These are phyloP conservation scores for Mylabris phalerata DNA, from an alignment of 1,140 invertebrate genomes.

Conservation along the genomic window DNA sequence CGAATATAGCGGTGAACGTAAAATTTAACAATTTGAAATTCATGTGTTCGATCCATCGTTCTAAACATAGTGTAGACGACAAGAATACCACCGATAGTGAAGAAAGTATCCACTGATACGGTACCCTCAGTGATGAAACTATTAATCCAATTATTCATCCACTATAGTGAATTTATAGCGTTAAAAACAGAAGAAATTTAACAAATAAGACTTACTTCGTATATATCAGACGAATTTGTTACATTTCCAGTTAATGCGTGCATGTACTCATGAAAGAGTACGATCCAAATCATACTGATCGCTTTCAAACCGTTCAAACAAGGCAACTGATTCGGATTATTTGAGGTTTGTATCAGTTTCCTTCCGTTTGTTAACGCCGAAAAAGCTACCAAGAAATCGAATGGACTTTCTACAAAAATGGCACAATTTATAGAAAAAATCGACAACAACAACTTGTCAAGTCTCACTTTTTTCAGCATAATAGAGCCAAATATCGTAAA, in stretches of 20 bases:
- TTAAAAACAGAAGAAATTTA: neutral
- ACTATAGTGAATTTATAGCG: neutral
- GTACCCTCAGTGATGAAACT: slow-evolving; percentile 38
- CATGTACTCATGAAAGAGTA: slow-evolving; percentile 42
- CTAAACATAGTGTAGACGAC: slow-evolving; percentile 46
- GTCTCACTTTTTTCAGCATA: too few relatives aligned
- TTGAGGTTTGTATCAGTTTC: slow-evolving; percentile 14
- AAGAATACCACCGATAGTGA: slow-evolving; percentile 54
- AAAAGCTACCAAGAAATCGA: neutral
- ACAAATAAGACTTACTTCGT: too few relatives aligned
- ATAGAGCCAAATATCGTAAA: too few relatives aligned
- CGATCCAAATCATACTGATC: slow-evolving; percentile 50
- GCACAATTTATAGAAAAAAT: too few relatives aligned
- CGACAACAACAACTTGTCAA: too few relatives aligned
- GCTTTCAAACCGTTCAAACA: slow-evolving; percentile 49
- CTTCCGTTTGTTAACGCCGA: slow-evolving; percentile 20
- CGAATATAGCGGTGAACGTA: slow-evolving; percentile 37
- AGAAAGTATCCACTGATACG: slow-evolving; percentile 50
- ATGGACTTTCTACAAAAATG: too few relatives aligned
- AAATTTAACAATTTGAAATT: slow-evolving; percentile 26
- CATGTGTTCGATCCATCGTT: slow-evolving; percentile 39
- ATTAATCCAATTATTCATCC: neutral
- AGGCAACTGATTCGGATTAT: slow-evolving; percentile 32
- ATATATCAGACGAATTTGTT: neutral
- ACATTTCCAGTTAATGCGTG: neutral